phyloP scores from a whole-genome alignment of 2,113 vertebrate species.

The Mystacornis crossleyi region DNA sequence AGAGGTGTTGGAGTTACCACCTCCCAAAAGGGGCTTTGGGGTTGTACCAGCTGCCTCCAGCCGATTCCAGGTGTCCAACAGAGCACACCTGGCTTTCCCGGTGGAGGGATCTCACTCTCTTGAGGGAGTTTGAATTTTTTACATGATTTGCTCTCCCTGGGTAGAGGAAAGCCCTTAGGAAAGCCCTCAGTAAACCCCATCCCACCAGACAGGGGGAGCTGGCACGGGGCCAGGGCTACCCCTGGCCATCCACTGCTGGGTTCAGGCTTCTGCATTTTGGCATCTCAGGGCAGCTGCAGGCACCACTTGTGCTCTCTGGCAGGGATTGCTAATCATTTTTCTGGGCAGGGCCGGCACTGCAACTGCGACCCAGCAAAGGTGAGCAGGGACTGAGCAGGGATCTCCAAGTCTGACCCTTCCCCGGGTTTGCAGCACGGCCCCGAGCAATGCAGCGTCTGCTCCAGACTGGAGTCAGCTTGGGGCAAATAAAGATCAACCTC shows the following conservation, averaged over 20 bases:
- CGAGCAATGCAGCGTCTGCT: rapidly evolving
- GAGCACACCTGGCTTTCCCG: neutral
- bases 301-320: neutral
- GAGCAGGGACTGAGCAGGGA: neutral
- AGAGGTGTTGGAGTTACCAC: neutral
- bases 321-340: neutral
- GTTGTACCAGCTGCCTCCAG: neutral
- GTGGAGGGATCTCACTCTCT: neutral
- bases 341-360: neutral
- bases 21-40: neutral
- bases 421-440: neutral
- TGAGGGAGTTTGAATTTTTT: neutral
- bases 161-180: neutral
- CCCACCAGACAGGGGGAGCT: neutral
- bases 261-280: neutral
- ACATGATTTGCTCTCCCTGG: neutral
- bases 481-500: neutral
- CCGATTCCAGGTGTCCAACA: neutral
- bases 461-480: neutral
- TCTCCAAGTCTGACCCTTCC: neutral
- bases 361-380: rapidly evolving
- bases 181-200: neutral
- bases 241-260: neutral
- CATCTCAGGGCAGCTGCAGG: neutral
- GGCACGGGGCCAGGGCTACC: neutral